Percentiles rank a stretch among this genome's conserved stretches.
phyloP scores from a whole-genome alignment of 2,797 vertebrate species.

The Eptatretus atami region DNA sequence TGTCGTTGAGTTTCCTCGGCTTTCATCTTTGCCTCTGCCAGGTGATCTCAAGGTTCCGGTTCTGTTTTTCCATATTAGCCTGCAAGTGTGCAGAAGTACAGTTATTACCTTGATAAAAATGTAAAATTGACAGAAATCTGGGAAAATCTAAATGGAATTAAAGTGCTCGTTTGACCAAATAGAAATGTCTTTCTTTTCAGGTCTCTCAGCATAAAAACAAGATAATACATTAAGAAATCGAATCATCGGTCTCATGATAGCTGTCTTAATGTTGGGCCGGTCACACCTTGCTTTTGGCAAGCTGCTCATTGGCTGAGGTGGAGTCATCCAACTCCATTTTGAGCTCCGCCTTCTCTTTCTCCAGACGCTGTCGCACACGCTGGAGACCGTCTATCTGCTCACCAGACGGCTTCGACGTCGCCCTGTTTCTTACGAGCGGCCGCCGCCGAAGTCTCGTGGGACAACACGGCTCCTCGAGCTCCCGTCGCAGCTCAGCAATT shows the following conservation, averaged over 20 bases:
- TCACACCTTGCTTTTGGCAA: constrained; percentile 45
- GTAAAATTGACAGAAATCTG: too few relatives aligned
- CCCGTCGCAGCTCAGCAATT: constrained; percentile 36
- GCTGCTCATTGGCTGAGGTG: constrained; percentile 35
- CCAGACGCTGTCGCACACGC: constrained; percentile 57
- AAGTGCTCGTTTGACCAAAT: not conserved
- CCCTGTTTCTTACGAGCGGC: constrained; percentile 47
- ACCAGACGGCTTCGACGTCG: constrained; percentile 27
- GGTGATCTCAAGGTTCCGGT: constrained; percentile 46
- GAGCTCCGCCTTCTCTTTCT: constrained; percentile 51
- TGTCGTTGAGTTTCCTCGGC: constrained; percentile 54
- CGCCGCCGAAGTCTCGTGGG: constrained; percentile 33
- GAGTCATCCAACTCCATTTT: constrained; percentile 64
- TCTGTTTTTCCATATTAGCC: constrained; percentile 44
- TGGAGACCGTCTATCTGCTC: constrained; percentile 65
- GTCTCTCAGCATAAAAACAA: not conserved
- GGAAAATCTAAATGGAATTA: not conserved
- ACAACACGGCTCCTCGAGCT: constrained; percentile 52
- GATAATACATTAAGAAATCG: too few relatives aligned
- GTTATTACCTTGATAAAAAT: too few relatives aligned
- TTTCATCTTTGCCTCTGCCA: constrained; percentile 46
- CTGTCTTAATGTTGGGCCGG: too few relatives aligned
- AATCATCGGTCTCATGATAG: too few relatives aligned
- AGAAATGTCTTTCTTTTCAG: not conserved
- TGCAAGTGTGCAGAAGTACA: constrained; percentile 11